Base-by-base conservation (phyloP, 2,113 vertebrate genomes). In the Gulo gulo region DNA sequence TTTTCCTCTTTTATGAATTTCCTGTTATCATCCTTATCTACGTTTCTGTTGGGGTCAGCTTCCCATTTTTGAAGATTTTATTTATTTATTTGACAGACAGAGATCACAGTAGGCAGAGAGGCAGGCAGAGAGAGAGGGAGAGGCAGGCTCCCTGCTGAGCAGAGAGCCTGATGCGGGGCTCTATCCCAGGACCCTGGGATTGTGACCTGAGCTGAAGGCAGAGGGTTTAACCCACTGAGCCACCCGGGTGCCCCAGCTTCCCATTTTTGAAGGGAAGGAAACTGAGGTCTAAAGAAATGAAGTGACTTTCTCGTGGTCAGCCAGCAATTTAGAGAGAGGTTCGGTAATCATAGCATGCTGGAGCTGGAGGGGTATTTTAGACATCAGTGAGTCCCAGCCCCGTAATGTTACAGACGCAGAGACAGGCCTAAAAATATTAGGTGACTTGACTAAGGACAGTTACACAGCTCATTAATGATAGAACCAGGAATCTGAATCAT, bases 1-100 rank as follows among this genome's bases (percentile, higher is more conserved):
- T 89, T 92, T 80, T 94, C 63, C 45, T 89, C 16, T 97, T 84
- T 92, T 57, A 86, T 67, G 36, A 86, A 63, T 95, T 86, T 94
- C n/a, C 24, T 69, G 7, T 36, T 96, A 65, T 4, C 55, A 20
- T 83, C 16, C 1, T 81, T 86, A 13, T 76, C 63, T 89, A 16
- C 15, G 91, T 88, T 91, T 71, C 23, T 85, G 14, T 83, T 92
- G 13, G 14, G 71, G 15, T 96, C 59, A 55, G 7, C 42, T 81
- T 95, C 21, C 9, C 87, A 16, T 79, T 91, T 67, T 78, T 91
- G 95, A 96, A 92, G 59, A 55, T 55, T 55, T 55, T 55, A 55
- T 55, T 55, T 55, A 55, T 55, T 55, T 55, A 52, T 52, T 16
- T 52, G 52, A 52, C 52, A 52, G 52, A 16, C 47, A 47, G 15